These are phyloP conservation scores for Lottia gigantea DNA, from an alignment of 2,888 invertebrate genomes.

Conservation along the genomic window DNA sequence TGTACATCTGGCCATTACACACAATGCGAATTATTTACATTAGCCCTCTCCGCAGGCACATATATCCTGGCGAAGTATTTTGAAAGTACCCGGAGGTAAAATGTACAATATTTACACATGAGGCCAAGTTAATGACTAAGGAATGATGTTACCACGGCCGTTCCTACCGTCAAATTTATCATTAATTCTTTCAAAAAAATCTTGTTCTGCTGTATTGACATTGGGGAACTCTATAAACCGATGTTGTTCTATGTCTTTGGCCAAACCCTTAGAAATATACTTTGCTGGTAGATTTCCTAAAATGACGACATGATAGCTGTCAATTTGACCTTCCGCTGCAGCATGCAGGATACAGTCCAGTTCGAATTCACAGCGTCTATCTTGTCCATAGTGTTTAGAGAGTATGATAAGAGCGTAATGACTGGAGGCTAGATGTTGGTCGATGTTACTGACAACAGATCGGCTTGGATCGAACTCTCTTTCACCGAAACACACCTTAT, in stretches of 20 bases:
- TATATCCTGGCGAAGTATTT: no score
- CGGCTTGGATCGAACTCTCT: conserved; percentile 31
- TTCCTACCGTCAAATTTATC: conserved; percentile 12
- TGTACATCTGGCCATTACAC: no score
- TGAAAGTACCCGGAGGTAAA: no score
- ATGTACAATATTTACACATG: no score
- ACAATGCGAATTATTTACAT: no score
- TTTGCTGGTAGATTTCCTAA: conserved; percentile 28
- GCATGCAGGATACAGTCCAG: conserved; percentile 26
- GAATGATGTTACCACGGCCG: conserved; percentile 1
- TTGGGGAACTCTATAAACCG: conserved; percentile 40
- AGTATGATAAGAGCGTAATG: conserved; percentile 40
- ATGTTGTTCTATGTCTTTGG: conserved; percentile 31
- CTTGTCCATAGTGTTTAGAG: conserved; percentile 34
- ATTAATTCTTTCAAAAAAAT: conserved; percentile 31
- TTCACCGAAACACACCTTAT: conserved; percentile 37
- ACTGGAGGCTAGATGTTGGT: conserved; percentile 35
- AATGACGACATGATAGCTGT: conserved; percentile 36
- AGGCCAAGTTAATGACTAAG: background rate
- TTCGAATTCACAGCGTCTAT: conserved; percentile 35
- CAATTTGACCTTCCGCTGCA: conserved; percentile 26
- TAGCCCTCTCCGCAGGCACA: no score
- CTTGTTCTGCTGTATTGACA: conserved; percentile 25
- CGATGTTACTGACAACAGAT: conserved; percentile 28
- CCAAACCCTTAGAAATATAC: conserved; percentile 35